Base-by-base conservation (phyloP, 2,888 invertebrate genomes). In the Onthophagus sagittarius region DNA sequence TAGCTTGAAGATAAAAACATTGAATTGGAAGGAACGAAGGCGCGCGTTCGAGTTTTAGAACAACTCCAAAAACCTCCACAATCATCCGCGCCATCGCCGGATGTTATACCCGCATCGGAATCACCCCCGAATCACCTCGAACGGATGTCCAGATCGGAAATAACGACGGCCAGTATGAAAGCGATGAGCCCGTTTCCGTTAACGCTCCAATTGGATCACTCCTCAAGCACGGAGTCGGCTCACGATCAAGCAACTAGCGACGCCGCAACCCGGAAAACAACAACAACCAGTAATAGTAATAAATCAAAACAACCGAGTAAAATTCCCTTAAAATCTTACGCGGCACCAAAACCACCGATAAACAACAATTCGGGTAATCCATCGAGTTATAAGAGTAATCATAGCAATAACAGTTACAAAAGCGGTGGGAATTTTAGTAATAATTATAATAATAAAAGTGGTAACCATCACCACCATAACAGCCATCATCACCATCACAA, bases 1-100 rank as follows among this genome's bases (percentile, higher is more conserved):
- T 87, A 95, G 94, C 85, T 95, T 79, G 94, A 94, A 84, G 94
- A 95, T 84, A 91, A 92, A 83, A 93, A 90, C 81, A 94, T 94
- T 79, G 94, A 95, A 83, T 81, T 94, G 80, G 94, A 94, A 84
- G 94, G 94, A n/a, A 93, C 94, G 13, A 88, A 90, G 76, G 94
- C 94, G 0, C 89, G 91, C 74, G 88, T 94, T 73, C 89, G 94
- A n/a, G 89, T 93, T 77, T 85, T 94, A 76, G 94, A 94, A 82
- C 87, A 90, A 77, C 82, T 83, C 69, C 85, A 84, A 74, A 83
- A 80, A 77, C 80, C 82, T 70, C 7, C 39, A 11, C 7, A 11
- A 9, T 72, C 75, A 7, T 79, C 83, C 5, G 72, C 62, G 39
- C 74, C 83, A 81, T 81, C 81, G 14, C 85, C 85, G 3, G 85